These are phyloP conservation scores for Lithobius niger DNA, from an alignment of 1,140 invertebrate species.

Conservation along the genomic window DNA sequence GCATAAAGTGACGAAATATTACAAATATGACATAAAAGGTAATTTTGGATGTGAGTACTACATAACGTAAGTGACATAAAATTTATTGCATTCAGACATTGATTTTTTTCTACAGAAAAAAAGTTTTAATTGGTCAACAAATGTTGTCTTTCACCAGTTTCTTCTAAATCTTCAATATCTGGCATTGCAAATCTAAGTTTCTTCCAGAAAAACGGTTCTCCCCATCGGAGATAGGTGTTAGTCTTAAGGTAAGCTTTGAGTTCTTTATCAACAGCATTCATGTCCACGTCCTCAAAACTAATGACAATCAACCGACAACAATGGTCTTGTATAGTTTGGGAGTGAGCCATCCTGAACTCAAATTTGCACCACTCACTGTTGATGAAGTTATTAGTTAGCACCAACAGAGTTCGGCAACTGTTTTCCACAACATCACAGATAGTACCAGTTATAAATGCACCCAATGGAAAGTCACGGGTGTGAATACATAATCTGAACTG, in stretches of 20 bases:
- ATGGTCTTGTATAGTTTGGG: constrained; percentile 22
- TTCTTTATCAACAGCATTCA: constrained; percentile 38
- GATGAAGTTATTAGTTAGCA: constrained; percentile 25
- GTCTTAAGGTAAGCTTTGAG: constrained; percentile 30
- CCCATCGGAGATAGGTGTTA: constrained; percentile 68
- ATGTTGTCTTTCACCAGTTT: too few species aligned
- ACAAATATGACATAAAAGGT: too few species aligned
- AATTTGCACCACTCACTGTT: constrained; percentile 27
- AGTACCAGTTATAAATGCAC: not conserved
- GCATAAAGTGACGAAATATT: too few species aligned
- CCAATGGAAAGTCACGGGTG: constrained; percentile 5
- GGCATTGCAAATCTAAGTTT: constrained; percentile 81
- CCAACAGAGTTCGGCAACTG: constrained; percentile 1
- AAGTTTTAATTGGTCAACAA: too few species aligned
- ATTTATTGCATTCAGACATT: too few species aligned
- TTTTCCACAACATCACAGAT: not conserved
- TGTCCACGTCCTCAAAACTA: constrained; percentile 20
- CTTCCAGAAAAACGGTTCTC: constrained; percentile 86
- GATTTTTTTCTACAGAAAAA: too few species aligned
- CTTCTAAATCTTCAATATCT: too few species aligned
- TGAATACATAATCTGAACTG: constrained; percentile 6
- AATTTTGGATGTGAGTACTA: too few species aligned
- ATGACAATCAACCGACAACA: constrained; percentile 24
- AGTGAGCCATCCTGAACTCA: constrained; percentile 25
- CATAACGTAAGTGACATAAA: too few species aligned